phyloP scores from a whole-genome alignment of 92 coral and sea anemone genomes.

The Meandrina meandrites region DNA sequence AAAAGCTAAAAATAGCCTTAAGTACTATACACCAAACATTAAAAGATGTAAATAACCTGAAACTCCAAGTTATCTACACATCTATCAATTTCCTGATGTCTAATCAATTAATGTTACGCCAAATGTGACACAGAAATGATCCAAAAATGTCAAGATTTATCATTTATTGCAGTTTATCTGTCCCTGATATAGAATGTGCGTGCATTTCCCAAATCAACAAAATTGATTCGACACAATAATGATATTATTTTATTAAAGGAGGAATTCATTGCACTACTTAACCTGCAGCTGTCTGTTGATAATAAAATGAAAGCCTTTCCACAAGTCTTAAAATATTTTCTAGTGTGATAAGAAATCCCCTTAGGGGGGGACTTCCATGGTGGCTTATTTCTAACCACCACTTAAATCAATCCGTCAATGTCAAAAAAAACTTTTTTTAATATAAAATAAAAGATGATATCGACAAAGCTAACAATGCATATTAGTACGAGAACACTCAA shows the following conservation, averaged over 20 bases:
- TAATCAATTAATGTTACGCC: not conserved
- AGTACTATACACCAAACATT: not conserved
- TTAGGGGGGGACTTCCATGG: not conserved
- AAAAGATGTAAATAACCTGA: not conserved
- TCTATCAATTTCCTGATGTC: slow-evolving; percentile 6
- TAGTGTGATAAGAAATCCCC: not conserved
- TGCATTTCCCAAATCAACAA: not conserved
- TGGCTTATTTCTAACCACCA: not conserved
- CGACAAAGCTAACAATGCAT: not conserved
- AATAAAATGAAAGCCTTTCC: not conserved
- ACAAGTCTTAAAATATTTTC: slow-evolving; percentile 1
- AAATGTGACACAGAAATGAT: not conserved
- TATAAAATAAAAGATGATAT: not conserved
- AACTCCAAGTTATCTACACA: not conserved
- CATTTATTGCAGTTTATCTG: not conserved
- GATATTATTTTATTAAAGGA: not conserved
- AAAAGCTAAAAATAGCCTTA: not conserved
- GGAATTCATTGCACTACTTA: not conserved
- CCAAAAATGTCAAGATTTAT: not conserved
- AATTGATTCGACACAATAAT: not conserved
- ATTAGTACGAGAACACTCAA: not conserved
- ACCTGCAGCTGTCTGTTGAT: slow-evolving; percentile 11
- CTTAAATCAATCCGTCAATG: not conserved
- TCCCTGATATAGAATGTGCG: not conserved
- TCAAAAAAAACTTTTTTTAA: not conserved